Evolutionary conservation across 2,113 vertebrate genomes (phyloP).

Genomic region (Abramis brama): DNA sequence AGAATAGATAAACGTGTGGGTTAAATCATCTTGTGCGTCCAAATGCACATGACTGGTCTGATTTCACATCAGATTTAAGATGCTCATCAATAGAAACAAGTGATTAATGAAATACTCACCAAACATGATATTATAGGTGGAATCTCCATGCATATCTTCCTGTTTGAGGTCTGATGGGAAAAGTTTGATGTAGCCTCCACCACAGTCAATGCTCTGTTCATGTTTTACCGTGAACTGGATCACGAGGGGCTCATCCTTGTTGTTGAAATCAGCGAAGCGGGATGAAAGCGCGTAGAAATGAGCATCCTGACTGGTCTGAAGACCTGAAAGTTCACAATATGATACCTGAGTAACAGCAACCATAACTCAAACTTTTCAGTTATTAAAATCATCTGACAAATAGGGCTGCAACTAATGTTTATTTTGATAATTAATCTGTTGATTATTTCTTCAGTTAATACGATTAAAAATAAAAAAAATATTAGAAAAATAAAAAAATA

Average conservation of each 20-base stretch:
- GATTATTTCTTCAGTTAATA: background rate
- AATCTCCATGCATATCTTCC: constrained; percentile 80
- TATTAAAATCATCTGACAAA: background rate
- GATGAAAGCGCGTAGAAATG: constrained; percentile 79
- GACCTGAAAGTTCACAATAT: constrained; percentile 62
- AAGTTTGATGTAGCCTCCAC: constrained; percentile 80
- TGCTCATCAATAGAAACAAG: background rate
- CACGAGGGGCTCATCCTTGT: constrained; percentile 77
- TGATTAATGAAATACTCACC: constrained; percentile 66
- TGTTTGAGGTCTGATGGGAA: constrained; percentile 80
- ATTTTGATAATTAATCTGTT: background rate
- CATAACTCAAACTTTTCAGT: background rate
- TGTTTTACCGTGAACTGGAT: constrained; percentile 84
- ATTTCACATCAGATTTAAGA: background rate
- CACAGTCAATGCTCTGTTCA: constrained; percentile 82
- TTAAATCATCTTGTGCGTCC: background rate
- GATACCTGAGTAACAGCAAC: constrained; percentile 9
- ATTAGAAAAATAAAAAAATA: background rate
- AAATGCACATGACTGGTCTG: background rate
- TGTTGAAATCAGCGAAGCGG: constrained; percentile 80
- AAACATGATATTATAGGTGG: constrained; percentile 83
- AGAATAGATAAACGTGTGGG: constrained; percentile 17
- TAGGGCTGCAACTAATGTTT: background rate
- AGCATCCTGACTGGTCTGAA: constrained; percentile 81
- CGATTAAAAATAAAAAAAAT: too few relatives aligned